Evolutionary conservation across 2,797 vertebrate genomes (phyloP).

Genomic region (Aphelocoma californica): DNA sequence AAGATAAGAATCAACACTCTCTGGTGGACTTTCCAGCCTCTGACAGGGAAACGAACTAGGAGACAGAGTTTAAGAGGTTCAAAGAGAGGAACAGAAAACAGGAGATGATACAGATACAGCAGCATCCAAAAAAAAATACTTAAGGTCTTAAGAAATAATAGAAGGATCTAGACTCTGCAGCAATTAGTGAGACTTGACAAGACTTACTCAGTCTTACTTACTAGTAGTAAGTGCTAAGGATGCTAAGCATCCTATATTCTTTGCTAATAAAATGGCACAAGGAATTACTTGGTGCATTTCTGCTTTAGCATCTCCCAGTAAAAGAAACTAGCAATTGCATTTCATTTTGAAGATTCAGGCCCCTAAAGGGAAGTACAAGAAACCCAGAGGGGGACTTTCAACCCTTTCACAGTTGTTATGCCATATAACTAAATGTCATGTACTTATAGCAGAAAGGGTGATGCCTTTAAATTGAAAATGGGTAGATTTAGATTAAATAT

Average conservation of each 20-base stretch:
- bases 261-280: background rate
- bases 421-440: background rate
- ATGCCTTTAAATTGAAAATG: background rate
- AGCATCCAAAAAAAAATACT: background rate
- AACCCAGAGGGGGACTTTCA: background rate
- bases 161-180: background rate
- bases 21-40: background rate
- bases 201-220: background rate
- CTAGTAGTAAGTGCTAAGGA: background rate
- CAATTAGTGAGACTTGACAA: background rate
- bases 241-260: background rate
- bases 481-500: background rate
- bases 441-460: background rate
- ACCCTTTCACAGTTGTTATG: background rate
- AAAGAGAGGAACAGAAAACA: background rate
- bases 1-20: background rate
- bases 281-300: background rate
- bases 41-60: background rate
- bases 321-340: background rate
- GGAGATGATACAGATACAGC: background rate
- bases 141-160: background rate
- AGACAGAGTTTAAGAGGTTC: background rate
- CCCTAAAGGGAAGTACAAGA: background rate
- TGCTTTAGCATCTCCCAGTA: background rate
- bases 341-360: background rate